Evolutionary conservation across 92 coral and sea anemone species (phyloP), one percentile per base, ranked within the genome.

Genomic region (Muricea muricata): DNA sequence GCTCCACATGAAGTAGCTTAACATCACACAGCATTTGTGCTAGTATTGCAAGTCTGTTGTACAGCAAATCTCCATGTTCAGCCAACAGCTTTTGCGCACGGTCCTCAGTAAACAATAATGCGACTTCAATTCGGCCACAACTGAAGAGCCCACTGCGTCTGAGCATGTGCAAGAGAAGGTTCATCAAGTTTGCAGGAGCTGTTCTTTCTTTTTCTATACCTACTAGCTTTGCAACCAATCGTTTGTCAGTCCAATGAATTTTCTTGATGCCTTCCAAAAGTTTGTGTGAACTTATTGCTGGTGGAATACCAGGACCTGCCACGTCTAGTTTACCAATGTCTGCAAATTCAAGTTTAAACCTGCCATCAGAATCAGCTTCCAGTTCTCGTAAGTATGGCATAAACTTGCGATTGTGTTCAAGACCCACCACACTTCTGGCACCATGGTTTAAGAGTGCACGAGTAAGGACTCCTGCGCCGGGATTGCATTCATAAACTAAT

Each of bases 251-350:
- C 99, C 99, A 97, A 7, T 87, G 80, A n/a, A 65, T 82, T 15
- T 91, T 75, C 52, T 83, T 24, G 13, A 92, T 79, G 3, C 69
- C 76, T 21, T 75, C 45, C 42, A 97, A 90, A 47, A 97, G 79
- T 58, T 92, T 97, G 35, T 89, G 84, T 7, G 99, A 97, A 9
- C 92, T 81, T 30, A 97, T 85, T 0, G 97, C 97, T 3, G 99
- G 99, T 18, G 95, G 88, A 37, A 81, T 88, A 12, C 89, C 90
- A 0, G 90, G 86, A 14, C 91, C 83, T 56, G 88, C 93, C 9
- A 95, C 98, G 76, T 97, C 99, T 41, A 97, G 88, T 89, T 93
- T 97, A 40, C 94, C 94, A 83, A 97, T 94, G 72, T 97, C 99
- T 3, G 93, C 97, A 69, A 67, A 91, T 23, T 83, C 79, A 21